Conservation (phyloP, 2,113 vertebrate genomes). For the Amphilophus citrinellus region DNA sequence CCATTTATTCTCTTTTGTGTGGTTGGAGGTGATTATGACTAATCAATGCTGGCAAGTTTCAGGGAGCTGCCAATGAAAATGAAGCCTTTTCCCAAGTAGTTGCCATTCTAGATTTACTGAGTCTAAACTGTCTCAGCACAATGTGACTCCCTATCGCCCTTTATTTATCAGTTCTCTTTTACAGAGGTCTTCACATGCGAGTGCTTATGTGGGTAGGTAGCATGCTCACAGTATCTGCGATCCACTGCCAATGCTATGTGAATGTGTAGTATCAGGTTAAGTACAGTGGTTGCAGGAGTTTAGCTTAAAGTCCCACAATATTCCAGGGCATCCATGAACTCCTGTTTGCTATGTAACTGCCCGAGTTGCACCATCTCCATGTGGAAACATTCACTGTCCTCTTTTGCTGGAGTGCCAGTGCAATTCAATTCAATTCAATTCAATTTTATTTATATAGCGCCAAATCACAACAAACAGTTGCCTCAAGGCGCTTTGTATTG, state of each 20-base stretch:
- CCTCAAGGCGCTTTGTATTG: no score
- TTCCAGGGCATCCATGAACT: conserved; percentile 8
- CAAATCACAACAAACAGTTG: no score
- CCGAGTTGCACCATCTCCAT: neutral
- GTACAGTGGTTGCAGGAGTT: neutral
- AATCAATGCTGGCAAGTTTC: conserved; percentile 65
- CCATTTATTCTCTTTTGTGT: conserved; percentile 71
- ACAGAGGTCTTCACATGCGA: neutral
- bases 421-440: no score
- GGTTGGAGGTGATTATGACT: conserved; percentile 70
- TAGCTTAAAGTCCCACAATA: conserved; percentile 21
- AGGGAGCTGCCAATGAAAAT: conserved; percentile 52
- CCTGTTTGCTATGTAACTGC: conserved; percentile 32
- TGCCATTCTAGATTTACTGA: conserved; percentile 20
- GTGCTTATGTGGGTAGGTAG: neutral
- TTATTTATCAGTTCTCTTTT: neutral
- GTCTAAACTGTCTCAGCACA: conserved; percentile 9
- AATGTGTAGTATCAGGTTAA: neutral
- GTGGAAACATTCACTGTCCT: conserved; percentile 43
- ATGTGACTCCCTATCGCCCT: conserved; percentile 12
- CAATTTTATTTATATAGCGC: no score
- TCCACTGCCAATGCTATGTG: neutral
- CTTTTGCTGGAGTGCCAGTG: conserved; percentile 35
- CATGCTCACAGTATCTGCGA: neutral
- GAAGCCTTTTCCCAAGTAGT: conserved; percentile 38